phyloP scores from a whole-genome alignment of 2,113 vertebrate genomes.

The Phylloscopus whistleri region DNA sequence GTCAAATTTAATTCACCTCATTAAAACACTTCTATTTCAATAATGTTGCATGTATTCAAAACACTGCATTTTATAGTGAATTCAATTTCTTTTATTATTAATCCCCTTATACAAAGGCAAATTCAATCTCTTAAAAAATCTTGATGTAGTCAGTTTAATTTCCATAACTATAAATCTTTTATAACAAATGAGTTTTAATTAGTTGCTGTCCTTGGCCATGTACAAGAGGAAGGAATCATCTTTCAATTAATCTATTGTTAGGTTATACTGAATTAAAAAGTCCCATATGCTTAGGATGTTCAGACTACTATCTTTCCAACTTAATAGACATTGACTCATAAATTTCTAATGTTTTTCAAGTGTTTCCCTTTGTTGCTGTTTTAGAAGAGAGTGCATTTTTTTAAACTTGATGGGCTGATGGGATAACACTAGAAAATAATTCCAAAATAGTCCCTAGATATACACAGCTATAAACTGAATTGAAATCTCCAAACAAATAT shows the following conservation, averaged over 20 bases:
- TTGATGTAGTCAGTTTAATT: slow-evolving; percentile 48
- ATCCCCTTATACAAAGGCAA: slow-evolving; percentile 20
- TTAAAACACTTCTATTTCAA: slow-evolving; percentile 26
- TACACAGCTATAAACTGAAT: not conserved
- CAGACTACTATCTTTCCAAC: not conserved
- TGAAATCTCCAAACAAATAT: not conserved
- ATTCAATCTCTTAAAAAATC: slow-evolving; percentile 40
- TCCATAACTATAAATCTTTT: slow-evolving; percentile 56
- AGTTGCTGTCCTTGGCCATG: slow-evolving; percentile 33
- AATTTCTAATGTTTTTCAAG: not conserved
- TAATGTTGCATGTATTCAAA: not conserved
- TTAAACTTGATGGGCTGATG: not conserved
- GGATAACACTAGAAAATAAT: not conserved
- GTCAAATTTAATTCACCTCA: not conserved
- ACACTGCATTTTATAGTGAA: not conserved
- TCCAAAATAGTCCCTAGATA: not conserved
- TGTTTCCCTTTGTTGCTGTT: not conserved
- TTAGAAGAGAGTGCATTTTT: not conserved
- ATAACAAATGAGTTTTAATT: slow-evolving; percentile 49
- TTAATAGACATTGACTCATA: not conserved
- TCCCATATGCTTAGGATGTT: not conserved
- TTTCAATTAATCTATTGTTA: slow-evolving; percentile 28
- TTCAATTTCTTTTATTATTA: slow-evolving; percentile 45
- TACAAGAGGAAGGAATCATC: not conserved
- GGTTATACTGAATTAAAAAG: slow-evolving; percentile 10